These are phyloP conservation scores for Ficedula albicollis DNA, from an alignment of 2,797 vertebrate genomes.

Conservation along the genomic window DNA sequence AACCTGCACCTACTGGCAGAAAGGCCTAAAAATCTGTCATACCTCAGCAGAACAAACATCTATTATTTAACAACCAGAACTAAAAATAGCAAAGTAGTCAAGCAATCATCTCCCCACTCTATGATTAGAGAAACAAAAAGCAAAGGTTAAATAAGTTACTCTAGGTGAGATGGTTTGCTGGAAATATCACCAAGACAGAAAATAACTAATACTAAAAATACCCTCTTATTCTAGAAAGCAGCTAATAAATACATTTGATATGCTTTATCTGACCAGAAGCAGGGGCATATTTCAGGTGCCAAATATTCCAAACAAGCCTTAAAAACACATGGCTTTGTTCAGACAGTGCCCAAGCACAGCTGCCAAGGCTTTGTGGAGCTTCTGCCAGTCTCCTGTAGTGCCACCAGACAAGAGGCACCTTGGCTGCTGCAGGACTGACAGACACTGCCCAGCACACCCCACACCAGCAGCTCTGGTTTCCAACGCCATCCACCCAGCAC, in stretches of 20 bases:
- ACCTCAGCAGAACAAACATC: slow-evolving; percentile 36
- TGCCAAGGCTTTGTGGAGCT: background rate
- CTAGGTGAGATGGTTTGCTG: background rate
- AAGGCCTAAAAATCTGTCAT: slow-evolving; percentile 6
- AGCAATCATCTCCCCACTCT: background rate
- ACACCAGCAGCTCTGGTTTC: background rate
- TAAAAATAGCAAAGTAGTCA: slow-evolving; percentile 40
- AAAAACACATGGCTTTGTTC: background rate
- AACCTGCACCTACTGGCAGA: background rate
- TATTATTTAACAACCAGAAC: slow-evolving; percentile 45
- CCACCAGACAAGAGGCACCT: background rate
- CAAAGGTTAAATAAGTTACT: slow-evolving; percentile 20
- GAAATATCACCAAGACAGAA: background rate
- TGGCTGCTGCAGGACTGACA: background rate
- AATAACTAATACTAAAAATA: background rate
- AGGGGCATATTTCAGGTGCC: background rate
- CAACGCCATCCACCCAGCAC: accelerated
- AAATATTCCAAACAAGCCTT: background rate
- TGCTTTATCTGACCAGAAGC: background rate
- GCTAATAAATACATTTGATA: background rate
- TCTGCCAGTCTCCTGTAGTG: background rate
- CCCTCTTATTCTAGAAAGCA: background rate
- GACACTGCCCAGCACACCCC: background rate
- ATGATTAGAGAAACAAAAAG: background rate
- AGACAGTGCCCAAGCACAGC: background rate